Evolutionary conservation across 1,140 invertebrate species (phyloP), one percentile per base, ranked within the genome.

Genomic region (Linepithema humile): DNA sequence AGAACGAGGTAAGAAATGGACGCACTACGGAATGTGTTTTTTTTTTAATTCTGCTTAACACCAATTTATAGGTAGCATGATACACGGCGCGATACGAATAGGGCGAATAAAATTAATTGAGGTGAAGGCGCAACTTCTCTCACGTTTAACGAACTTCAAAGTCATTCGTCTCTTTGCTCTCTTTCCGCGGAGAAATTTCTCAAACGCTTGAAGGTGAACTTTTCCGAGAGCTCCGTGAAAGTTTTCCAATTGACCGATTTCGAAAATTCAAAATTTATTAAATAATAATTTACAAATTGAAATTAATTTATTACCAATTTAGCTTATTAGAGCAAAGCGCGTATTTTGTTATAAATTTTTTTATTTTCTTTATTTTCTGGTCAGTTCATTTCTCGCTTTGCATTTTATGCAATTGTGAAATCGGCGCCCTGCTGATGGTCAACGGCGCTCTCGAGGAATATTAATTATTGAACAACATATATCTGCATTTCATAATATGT

Each of bases 131-230:
- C 20, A 77, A 38, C 43, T 75, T 15, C 40, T 77, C 23, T 65
- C 60, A 32, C 59, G 62, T 77, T 65, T 38, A 77, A 77, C 32
- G 59, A 77, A 77, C 74, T 77, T 45, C 32, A 45, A 64, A 77
- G 59, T 77, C 74, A 65, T 65, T 77, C 48, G 32, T 53, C 32
- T 77, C 23, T 48, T 38, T 48, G 40, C 29, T 29, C 20, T 65
- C 62, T 77, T 75, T 45, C 26, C 1, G 20, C n/a, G 53, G 20
- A 48, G 12, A 62, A 35, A 5, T 65, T 50, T 50, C 23, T 77
- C 45, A 26, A 65, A 50, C 26, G 2, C 12, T 3, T 10, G 17
- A 17, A 38, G 12, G 2, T 17, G 29, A 3, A 40, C 12, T 23
- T 29, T 48, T 45, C 45, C 7, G 70, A 60, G 35, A 40, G 5